phyloP scores from a whole-genome alignment of 2,888 invertebrate species.

The Notodonta dromedarius region DNA sequence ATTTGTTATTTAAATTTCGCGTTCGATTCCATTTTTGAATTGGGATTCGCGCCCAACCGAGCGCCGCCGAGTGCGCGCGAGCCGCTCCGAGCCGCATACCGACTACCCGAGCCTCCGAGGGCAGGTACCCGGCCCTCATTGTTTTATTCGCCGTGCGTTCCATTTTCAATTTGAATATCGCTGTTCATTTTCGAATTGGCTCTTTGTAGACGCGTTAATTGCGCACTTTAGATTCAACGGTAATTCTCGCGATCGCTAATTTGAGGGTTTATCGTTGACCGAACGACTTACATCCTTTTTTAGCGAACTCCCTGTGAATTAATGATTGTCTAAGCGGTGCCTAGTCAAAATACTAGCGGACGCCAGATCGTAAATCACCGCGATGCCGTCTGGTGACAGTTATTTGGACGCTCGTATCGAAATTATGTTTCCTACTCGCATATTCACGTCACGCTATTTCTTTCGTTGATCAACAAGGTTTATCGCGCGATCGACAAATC shows the following conservation, averaged over 20 bases:
- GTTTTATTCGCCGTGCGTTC: slow-evolving; percentile 79
- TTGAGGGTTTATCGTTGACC: slow-evolving; percentile 76
- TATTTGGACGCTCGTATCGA: slow-evolving; percentile 56
- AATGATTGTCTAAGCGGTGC: slow-evolving; percentile 53
- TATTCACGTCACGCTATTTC: slow-evolving; percentile 62
- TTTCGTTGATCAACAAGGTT: slow-evolving; percentile 55
- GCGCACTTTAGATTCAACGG: slow-evolving; percentile 80
- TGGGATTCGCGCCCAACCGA: slow-evolving; percentile 58
- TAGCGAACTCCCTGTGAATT: slow-evolving; percentile 64
- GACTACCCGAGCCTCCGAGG: slow-evolving; percentile 49
- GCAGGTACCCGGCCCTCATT: slow-evolving; percentile 63
- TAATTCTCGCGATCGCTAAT: slow-evolving; percentile 79
- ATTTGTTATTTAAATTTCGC: slow-evolving; percentile 79
- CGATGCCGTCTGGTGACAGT: slow-evolving; percentile 55
- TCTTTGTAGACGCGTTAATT: slow-evolving; percentile 79
- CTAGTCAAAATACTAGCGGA: slow-evolving; percentile 49
- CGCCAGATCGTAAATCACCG: slow-evolving; percentile 53
- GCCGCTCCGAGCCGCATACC: slow-evolving; percentile 56
- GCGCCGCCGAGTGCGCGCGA: slow-evolving; percentile 46
- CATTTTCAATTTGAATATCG: slow-evolving; percentile 82
- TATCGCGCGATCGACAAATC: slow-evolving; percentile 67
- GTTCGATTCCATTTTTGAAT: slow-evolving; percentile 74
- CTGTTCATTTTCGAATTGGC: slow-evolving; percentile 80
- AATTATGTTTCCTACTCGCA: slow-evolving; percentile 56
- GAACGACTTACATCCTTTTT: slow-evolving; percentile 72